Base-by-base conservation (phyloP, 1,140 invertebrate genomes). In the Drosophila leontia region DNA sequence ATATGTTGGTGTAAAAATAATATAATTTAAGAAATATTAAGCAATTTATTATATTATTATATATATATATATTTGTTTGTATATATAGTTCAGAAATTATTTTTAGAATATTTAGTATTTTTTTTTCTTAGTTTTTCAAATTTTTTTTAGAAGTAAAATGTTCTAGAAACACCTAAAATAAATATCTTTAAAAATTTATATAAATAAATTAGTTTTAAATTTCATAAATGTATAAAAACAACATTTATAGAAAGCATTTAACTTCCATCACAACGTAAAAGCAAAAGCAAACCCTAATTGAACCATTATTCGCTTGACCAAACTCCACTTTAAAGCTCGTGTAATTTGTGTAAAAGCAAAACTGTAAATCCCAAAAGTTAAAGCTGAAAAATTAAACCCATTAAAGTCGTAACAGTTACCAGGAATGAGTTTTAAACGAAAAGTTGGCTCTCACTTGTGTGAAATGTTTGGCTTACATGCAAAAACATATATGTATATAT, bases 391-490 rank as follows among this genome's bases (percentile, higher is more conserved):
- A 15, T 34, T 13, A 9, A 55, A 60, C 6, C 32, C 15, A 37
- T 56, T 55, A 39, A 55, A 55, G 53, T 55, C 19, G 19, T 15
- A 39, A n/a, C 19, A 37, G 59, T 37, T 61, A 56, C 29, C 32
- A 17, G 32, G 47, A 55, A 35, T 41, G 34, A 63, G 29, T 63
- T 55, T 41, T 19, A 29, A 63, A 12, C 50, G 11, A 8, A 34
- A 61, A 34, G n/a, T 44, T 44, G 1, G 29, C 56, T 42, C 56
- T 42, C 58, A 17, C 23, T 23, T 55, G 17, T 34, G 39, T 42
- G 56, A 60, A 61, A 23, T 42, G 56, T 64, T 64, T 44, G 60
- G 32, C 15, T 65, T 65, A n/a, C 60, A 39, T 39, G 13, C 29
- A 26, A 4, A 37, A 17, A 39, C 32, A 23, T 37, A 15, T 15